phyloP scores from a whole-genome alignment of 2,888 invertebrate species.

The Amitus sp. region DNA sequence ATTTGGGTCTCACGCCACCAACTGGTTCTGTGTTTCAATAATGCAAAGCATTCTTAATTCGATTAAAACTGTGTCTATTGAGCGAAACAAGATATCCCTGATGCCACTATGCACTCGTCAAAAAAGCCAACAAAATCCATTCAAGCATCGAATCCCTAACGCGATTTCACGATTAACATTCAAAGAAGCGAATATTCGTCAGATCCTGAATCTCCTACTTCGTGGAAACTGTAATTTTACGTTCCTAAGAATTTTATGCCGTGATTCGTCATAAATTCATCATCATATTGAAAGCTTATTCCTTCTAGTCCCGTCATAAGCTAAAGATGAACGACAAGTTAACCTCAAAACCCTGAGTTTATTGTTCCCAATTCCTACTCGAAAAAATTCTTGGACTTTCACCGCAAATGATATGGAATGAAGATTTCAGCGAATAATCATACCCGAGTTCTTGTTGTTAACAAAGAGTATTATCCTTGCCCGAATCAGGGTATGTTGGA shows the following conservation, averaged over 20 bases:
- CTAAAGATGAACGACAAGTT: too few relatives aligned
- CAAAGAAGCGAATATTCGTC: too few relatives aligned
- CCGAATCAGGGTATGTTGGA: background rate
- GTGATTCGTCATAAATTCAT: too few relatives aligned
- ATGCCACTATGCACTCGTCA: slow-evolving; percentile 6
- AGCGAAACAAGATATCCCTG: slow-evolving; percentile 34
- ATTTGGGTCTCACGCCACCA: slow-evolving; percentile 73
- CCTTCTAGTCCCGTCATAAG: too few relatives aligned
- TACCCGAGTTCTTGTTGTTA: slow-evolving; percentile 11
- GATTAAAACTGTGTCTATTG: slow-evolving; percentile 10
- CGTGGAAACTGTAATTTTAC: too few relatives aligned
- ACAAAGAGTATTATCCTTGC: slow-evolving; percentile 18
- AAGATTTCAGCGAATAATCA: slow-evolving; percentile 35
- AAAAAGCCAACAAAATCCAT: slow-evolving; percentile 1
- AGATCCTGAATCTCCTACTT: too few relatives aligned
- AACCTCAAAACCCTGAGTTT: too few relatives aligned
- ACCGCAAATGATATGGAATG: slow-evolving; percentile 68
- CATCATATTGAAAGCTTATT: too few relatives aligned
- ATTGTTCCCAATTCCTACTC: too few relatives aligned
- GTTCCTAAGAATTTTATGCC: too few relatives aligned
- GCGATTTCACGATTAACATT: background rate
- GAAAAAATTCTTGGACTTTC: slow-evolving; percentile 72
- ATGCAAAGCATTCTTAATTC: slow-evolving; percentile 7
- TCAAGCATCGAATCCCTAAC: background rate
- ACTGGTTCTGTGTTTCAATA: slow-evolving; percentile 73